Conservation (phyloP, 2,113 vertebrate genomes). For the Gobius niger region DNA sequence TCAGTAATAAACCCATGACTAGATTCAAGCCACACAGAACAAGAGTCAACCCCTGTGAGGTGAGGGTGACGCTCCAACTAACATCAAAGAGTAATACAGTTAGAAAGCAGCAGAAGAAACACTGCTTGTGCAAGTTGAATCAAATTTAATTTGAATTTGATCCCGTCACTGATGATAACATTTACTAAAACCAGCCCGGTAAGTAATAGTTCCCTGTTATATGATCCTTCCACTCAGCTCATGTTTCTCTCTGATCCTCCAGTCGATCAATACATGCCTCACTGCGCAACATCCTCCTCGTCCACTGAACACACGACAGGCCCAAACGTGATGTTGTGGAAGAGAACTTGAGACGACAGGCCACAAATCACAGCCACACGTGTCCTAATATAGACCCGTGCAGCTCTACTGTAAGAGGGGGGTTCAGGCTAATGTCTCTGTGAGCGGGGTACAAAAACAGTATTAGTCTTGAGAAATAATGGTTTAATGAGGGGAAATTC, state of each 20-base stretch:
- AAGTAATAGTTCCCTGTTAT: neutral
- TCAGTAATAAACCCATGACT: too few relatives aligned
- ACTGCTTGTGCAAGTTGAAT: neutral
- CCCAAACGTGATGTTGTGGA: neutral
- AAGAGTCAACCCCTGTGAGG: too few relatives aligned
- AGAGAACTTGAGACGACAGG: constrained; percentile 2
- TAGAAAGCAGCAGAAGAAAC: neutral
- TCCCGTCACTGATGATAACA: neutral
- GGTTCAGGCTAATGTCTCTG: neutral
- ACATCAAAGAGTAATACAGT: too few relatives aligned
- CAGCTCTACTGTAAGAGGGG: constrained; percentile 3
- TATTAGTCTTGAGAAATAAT: neutral
- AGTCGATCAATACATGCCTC: neutral
- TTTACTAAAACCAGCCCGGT: neutral
- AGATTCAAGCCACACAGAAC: too few relatives aligned
- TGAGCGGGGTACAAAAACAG: neutral
- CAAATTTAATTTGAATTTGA: neutral
- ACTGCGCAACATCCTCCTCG: neutral
- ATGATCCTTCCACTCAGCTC: neutral
- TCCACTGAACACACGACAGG: neutral
- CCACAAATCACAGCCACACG: constrained; percentile 18
- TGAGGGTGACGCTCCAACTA: too few relatives aligned
- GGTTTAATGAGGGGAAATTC: neutral
- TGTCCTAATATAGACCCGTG: constrained; percentile 33
- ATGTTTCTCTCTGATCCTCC: neutral